These are phyloP conservation scores for Anastrepha obliqua DNA, from an alignment of 1,140 invertebrate genomes.

Conservation along the genomic window DNA sequence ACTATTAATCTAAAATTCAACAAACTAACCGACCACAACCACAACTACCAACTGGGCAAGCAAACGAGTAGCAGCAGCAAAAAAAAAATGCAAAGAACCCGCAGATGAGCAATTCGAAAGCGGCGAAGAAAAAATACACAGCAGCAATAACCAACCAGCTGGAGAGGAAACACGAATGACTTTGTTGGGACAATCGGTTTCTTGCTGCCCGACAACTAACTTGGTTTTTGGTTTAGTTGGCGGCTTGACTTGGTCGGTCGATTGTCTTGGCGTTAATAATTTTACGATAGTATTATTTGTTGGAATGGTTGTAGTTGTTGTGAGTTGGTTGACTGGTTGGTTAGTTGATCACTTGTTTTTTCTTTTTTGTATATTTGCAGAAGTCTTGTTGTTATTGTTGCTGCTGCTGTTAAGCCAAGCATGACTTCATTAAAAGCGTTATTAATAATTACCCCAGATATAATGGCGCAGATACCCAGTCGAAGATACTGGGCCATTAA, in stretches of 20 bases:
- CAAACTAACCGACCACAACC: constrained; percentile 47
- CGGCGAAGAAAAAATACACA: neutral
- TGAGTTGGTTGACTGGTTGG: neutral
- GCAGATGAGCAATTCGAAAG: neutral
- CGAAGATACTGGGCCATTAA: constrained; percentile 39
- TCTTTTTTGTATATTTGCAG: neutral
- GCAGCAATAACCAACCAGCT: constrained; percentile 48
- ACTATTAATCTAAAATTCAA: constrained; percentile 50
- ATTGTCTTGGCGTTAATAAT: neutral
- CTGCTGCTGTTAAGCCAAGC: constrained; percentile 53
- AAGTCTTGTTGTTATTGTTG: constrained; percentile 1
- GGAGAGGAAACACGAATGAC: constrained; percentile 51
- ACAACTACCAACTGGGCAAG: neutral
- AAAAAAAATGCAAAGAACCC: constrained; percentile 18
- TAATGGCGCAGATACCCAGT: constrained; percentile 42
- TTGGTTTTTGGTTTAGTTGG: neutral
- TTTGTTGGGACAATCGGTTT: constrained; percentile 32
- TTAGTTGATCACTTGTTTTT: neutral
- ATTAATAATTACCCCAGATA: constrained; percentile 56
- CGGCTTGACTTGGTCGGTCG: neutral
- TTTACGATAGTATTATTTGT: neutral
- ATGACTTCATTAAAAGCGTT: constrained; percentile 57
- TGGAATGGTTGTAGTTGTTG: neutral
- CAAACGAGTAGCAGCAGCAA: neutral
- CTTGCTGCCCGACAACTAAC: neutral